These are phyloP conservation scores for Tachina lurida DNA, from an alignment of 2,888 invertebrate species.

Conservation along the genomic window DNA sequence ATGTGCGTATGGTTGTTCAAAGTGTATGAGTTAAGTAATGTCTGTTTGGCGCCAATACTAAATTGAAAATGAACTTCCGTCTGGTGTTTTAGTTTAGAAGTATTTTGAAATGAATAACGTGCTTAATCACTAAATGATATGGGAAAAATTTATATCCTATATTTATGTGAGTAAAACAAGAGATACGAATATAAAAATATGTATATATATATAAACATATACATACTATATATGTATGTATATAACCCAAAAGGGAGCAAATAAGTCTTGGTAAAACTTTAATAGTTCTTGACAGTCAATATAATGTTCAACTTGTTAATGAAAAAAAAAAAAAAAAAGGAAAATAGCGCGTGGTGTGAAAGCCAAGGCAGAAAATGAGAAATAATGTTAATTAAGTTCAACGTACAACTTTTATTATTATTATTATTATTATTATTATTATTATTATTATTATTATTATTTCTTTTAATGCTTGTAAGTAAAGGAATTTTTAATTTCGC, in stretches of 20 bases:
- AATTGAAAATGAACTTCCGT: slow-evolving; percentile 70
- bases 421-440: not conserved
- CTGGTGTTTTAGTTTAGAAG: slow-evolving; percentile 61
- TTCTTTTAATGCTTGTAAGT: slow-evolving; percentile 26
- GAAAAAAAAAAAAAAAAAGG: not conserved
- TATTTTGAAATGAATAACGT: slow-evolving; percentile 71
- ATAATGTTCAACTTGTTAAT: slow-evolving; percentile 36
- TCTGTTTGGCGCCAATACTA: slow-evolving; percentile 66
- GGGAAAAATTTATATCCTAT: slow-evolving; percentile 33
- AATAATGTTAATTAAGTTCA: slow-evolving; percentile 63
- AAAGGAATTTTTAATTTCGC: slow-evolving; percentile 65
- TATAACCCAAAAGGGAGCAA: not conserved
- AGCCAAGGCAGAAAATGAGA: slow-evolving; percentile 5
- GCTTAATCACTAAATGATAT: slow-evolving; percentile 71
- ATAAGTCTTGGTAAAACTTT: slow-evolving; percentile 40
- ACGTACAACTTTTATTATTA: slow-evolving; percentile 25
- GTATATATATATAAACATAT: not conserved
- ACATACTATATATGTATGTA: not conserved
- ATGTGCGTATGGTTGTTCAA: slow-evolving; percentile 1
- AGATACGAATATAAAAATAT: not conserved
- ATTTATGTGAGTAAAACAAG: not conserved
- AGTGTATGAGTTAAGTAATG: slow-evolving; percentile 34
- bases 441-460: not conserved
- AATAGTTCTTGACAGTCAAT: slow-evolving; percentile 52
- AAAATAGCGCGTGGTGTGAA: not conserved